Evolutionary conservation across 2,888 invertebrate genomes (phyloP).

Genomic region (Phortica okadai): DNA sequence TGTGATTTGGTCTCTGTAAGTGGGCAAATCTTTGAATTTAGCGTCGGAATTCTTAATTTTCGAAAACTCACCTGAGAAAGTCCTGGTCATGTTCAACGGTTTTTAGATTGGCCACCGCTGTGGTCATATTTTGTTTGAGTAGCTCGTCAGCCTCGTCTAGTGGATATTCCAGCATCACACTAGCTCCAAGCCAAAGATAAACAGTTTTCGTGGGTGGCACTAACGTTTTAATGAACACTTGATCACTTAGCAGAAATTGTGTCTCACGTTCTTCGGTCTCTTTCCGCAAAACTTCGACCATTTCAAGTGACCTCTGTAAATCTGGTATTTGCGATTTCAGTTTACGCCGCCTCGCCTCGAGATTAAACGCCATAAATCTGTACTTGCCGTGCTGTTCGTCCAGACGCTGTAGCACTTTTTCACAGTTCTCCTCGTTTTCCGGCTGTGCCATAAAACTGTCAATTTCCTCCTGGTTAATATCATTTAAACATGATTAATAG

Average conservation of each 20-base stretch:
- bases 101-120: slow-evolving; percentile 88
- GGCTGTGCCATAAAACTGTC: slow-evolving; percentile 92
- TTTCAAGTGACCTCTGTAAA: slow-evolving; percentile 91
- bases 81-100: slow-evolving; percentile 95
- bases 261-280: slow-evolving; percentile 88
- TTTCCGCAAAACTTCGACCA: slow-evolving; percentile 91
- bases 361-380: slow-evolving; percentile 96
- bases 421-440: slow-evolving; percentile 89
- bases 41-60: background rate
- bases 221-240: slow-evolving; percentile 89
- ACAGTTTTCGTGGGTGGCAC: slow-evolving; percentile 94
- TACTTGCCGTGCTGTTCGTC: slow-evolving; percentile 98
- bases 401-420: slow-evolving; percentile 88
- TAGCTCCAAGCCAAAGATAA: slow-evolving; percentile 90
- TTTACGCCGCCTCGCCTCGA: slow-evolving; percentile 90
- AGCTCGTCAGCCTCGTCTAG: slow-evolving; percentile 92
- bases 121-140: slow-evolving; percentile 87
- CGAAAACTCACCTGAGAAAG: slow-evolving; percentile 84
- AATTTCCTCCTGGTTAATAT: slow-evolving; percentile 88
- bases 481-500: slow-evolving; percentile 48
- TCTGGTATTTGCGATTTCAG: slow-evolving; percentile 96
- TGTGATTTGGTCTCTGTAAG: slow-evolving; percentile 92
- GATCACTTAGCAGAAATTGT: slow-evolving; percentile 94
- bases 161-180: slow-evolving; percentile 98
- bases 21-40: background rate